These are phyloP conservation scores for Eulemur macaco DNA, from an alignment of 2,113 vertebrate genomes.

Conservation along the genomic window DNA sequence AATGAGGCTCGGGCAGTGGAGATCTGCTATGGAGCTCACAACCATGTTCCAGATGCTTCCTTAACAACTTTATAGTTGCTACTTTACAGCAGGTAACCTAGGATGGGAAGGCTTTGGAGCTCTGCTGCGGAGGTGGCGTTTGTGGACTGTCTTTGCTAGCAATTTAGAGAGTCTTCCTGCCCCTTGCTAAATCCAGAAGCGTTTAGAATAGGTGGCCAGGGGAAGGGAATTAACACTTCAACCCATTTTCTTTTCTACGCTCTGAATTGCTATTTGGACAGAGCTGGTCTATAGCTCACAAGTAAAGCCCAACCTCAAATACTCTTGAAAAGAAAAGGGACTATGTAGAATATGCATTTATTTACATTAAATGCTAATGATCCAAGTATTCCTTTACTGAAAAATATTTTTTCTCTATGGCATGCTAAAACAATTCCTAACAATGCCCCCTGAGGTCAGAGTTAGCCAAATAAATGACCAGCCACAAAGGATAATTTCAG, in stretches of 20 bases:
- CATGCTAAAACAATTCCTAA: neutral
- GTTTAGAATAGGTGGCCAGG: neutral
- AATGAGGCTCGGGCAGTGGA: neutral
- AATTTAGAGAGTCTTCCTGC: neutral
- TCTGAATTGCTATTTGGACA: neutral
- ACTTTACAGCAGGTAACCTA: neutral
- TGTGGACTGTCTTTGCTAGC: neutral
- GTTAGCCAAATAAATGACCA: neutral
- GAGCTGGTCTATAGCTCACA: neutral
- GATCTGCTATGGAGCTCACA: neutral
- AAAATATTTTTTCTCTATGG: neutral
- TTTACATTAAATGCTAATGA: neutral
- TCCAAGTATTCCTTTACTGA: neutral
- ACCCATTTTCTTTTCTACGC: neutral
- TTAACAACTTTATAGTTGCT: too few relatives aligned
- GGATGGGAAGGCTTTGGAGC: rapidly evolving
- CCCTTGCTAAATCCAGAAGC: neutral
- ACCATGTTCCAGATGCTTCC: neutral
- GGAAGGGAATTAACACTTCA: neutral
- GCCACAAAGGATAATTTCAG: neutral
- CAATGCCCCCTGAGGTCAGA: neutral
- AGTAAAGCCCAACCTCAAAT: neutral
- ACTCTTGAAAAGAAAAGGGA: neutral
- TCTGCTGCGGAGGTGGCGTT: neutral
- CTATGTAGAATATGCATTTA: neutral